phyloP scores from a whole-genome alignment of 2,797 vertebrate species.

The Eurystomus glaucurus region DNA sequence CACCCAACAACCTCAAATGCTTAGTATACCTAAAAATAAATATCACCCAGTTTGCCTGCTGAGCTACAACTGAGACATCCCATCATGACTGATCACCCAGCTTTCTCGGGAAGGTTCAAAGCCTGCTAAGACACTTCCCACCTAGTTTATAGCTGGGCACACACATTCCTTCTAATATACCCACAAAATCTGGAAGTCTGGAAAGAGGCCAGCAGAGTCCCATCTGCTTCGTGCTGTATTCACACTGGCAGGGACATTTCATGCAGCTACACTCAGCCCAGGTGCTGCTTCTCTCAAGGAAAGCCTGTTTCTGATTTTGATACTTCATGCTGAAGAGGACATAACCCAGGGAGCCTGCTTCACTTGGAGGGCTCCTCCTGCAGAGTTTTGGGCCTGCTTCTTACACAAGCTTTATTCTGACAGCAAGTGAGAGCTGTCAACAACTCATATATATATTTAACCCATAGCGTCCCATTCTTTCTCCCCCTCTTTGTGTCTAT shows the following conservation, averaged over 20 bases:
- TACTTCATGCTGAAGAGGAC: neutral
- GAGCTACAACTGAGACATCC: neutral
- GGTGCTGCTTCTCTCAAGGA: constrained; percentile 18
- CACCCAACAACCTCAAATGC: neutral
- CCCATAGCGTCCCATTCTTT: fast-evolving
- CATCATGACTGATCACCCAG: neutral
- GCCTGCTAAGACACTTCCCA: constrained; percentile 40
- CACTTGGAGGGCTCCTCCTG: neutral
- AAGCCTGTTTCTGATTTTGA: neutral
- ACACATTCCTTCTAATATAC: neutral
- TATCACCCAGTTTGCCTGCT: constrained; percentile 29
- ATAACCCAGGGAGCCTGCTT: neutral
- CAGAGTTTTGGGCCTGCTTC: neutral
- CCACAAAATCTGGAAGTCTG: constrained; percentile 58
- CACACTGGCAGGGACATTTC: neutral
- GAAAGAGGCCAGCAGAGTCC: constrained; percentile 55
- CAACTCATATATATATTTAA: neutral
- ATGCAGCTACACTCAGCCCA: neutral
- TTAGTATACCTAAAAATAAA: constrained; percentile 41
- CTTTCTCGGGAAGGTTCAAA: neutral
- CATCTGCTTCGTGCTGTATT: constrained; percentile 67
- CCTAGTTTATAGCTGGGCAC: neutral
- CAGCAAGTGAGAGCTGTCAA: neutral
- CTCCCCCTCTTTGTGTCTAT: neutral
- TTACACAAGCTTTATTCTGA: neutral